Evolutionary conservation across 2,888 invertebrate species (phyloP), one percentile per base, ranked within the genome.

Genomic region (Uropetala carovei): DNA sequence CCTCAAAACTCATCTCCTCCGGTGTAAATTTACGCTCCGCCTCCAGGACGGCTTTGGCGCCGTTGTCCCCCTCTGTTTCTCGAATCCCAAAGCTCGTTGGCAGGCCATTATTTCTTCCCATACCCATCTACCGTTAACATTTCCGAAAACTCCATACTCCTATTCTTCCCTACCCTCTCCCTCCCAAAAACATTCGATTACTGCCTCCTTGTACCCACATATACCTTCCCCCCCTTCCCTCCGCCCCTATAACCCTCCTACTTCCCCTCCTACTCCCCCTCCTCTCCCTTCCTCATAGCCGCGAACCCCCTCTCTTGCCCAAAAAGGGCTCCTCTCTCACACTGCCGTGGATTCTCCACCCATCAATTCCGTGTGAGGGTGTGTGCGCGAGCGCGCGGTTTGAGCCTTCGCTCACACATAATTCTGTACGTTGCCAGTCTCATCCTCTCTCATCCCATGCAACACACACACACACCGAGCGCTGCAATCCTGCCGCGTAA

Each of bases 21-120:
- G 75, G 75, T 27, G 27, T 75, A 27, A 27, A 75, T 68, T 68
- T 68, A 68, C 68, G 68, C 68, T 68, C 18, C 68, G 68, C 68
- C n/a, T 68, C 68, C 68, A 18, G n/a, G n/a, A 68, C 5, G 43
- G 43, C 43, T 43, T 43, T n/a, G n/a, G 68, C 75, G 75, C 75
- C 75, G 75, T 22, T 75, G 75, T 75, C 75, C 75, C 75, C 75
- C 75, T 75, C 75, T 75, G 75, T 75, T 10, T 9, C 75, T 75
- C 75, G 75, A 10, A 10, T 75, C 75, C 75, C 75, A 10, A 75
- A 75, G 75, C 75, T 75, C 75, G 75, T 75, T 27, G 68, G 68
- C 68, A 68, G 75, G 22, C 75, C 75, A 75, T 75, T 75, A 75
- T 75, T 75, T 75, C 75, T 13, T 13, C 27, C 75, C 27, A 18